Percentiles rank a stretch among this genome's conserved stretches.
Conservation (phyloP, 2,888 invertebrate species). For the Sinodicranocentrus sp. region DNA sequence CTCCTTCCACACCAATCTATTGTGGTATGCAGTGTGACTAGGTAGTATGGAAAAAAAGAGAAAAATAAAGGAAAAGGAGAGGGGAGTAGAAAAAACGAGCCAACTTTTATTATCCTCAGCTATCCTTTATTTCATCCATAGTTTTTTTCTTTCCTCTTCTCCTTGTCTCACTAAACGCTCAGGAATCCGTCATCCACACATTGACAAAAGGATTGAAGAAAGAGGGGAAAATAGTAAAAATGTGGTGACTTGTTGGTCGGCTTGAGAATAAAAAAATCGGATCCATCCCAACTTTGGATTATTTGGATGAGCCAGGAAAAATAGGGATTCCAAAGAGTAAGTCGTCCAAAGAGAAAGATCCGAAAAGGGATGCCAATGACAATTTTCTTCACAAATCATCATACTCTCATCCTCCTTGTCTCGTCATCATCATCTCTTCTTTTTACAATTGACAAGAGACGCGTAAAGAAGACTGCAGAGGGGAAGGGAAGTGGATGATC, state of each 20-base stretch:
- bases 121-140: slow-evolving; percentile 34
- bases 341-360: slow-evolving; percentile 25
- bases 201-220: slow-evolving; percentile 5
- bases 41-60: too few species aligned
- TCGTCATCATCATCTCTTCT: slow-evolving; percentile 26
- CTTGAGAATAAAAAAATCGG: too few species aligned
- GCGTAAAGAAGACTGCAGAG: background rate
- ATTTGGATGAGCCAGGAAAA: slow-evolving; percentile 48
- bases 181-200: slow-evolving; percentile 10
- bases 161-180: slow-evolving; percentile 5
- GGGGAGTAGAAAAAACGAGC: slow-evolving; percentile 29
- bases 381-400: slow-evolving; percentile 67
- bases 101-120: slow-evolving; percentile 58
- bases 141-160: slow-evolving; percentile 28
- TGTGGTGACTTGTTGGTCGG: slow-evolving; percentile 53
- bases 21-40: background rate
- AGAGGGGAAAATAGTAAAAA: slow-evolving; percentile 3
- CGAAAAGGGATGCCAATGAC: slow-evolving; percentile 33
- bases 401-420: slow-evolving; percentile 49
- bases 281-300: slow-evolving; percentile 40
- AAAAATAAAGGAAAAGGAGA: slow-evolving; percentile 3
- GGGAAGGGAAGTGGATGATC: slow-evolving; percentile 60
- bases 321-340: slow-evolving; percentile 50
- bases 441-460: slow-evolving; percentile 57
- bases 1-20: background rate